A percentile compares a stretch with the other conserved stretches of the same genome.
phyloP scores from a whole-genome alignment of 2,113 vertebrate genomes.

The Propithecus coquereli region DNA sequence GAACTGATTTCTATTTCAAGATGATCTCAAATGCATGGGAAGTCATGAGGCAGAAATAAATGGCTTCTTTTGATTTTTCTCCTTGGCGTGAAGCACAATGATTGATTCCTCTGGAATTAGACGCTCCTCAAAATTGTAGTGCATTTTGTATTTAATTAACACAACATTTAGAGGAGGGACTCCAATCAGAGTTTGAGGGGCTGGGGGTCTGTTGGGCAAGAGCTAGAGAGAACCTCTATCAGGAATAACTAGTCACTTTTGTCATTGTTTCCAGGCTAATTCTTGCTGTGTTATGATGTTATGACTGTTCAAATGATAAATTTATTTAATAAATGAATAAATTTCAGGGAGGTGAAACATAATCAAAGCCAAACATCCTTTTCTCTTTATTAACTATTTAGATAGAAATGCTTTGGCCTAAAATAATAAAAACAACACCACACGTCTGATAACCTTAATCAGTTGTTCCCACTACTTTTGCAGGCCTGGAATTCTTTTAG shows the following conservation, averaged over 20 bases:
- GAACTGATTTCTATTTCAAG: neutral
- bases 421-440: neutral
- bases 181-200: neutral
- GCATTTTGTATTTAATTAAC: constrained; percentile 29
- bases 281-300: neutral
- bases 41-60: neutral
- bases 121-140: constrained; percentile 4
- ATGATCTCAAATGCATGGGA: neutral
- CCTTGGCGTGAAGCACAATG: neutral
- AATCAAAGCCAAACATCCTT: neutral
- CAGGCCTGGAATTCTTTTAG: neutral
- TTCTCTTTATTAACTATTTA: neutral
- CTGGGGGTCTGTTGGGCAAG: neutral
- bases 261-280: neutral
- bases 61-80: neutral
- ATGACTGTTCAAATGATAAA: neutral
- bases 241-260: neutral
- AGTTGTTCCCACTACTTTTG: neutral
- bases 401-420: neutral
- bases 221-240: neutral
- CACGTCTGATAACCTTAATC: neutral
- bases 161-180: neutral
- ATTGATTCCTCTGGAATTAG: constrained; percentile 10
- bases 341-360: neutral
- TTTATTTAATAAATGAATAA: neutral